These are phyloP conservation scores for Cheirogaleus major DNA, from an alignment of 2,797 vertebrate genomes.

Conservation along the genomic window DNA sequence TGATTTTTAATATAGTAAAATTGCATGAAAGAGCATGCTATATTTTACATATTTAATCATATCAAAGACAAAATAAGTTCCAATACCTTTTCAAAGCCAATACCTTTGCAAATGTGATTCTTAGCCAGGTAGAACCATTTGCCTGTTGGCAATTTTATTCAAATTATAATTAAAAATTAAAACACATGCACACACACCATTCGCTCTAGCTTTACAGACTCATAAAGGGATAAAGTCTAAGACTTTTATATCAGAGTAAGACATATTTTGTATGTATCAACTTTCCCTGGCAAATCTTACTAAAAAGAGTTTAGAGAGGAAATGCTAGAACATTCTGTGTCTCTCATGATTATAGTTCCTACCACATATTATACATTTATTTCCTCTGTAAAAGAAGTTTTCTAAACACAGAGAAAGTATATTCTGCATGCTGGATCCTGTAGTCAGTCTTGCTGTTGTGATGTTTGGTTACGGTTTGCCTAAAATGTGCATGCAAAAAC, in stretches of 20 bases:
- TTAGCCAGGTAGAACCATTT: neutral
- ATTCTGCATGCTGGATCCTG: neutral
- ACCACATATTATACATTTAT: neutral
- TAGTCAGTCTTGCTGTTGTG: neutral
- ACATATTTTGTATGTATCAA: neutral
- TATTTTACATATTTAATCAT: constrained; percentile 38
- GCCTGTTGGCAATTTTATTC: neutral
- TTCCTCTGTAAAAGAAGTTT: neutral
- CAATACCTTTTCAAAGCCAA: constrained; percentile 19
- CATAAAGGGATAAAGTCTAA: neutral
- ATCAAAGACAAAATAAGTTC: neutral
- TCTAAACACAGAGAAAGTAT: neutral
- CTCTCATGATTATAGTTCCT: neutral
- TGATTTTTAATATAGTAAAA: neutral
- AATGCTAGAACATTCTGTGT: neutral
- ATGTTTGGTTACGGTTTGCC: neutral
- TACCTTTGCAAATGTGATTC: neutral
- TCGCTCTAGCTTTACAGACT: neutral
- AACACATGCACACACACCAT: neutral
- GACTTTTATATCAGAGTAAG: neutral
- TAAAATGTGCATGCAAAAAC: neutral
- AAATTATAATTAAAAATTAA: constrained; percentile 44
- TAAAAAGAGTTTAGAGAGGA: neutral
- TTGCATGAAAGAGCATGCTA: neutral
- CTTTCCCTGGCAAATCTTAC: neutral